Evolutionary conservation across 1,140 invertebrate species (phyloP), one percentile per base, ranked within the genome.

Genomic region (Phocides pigmalion): DNA sequence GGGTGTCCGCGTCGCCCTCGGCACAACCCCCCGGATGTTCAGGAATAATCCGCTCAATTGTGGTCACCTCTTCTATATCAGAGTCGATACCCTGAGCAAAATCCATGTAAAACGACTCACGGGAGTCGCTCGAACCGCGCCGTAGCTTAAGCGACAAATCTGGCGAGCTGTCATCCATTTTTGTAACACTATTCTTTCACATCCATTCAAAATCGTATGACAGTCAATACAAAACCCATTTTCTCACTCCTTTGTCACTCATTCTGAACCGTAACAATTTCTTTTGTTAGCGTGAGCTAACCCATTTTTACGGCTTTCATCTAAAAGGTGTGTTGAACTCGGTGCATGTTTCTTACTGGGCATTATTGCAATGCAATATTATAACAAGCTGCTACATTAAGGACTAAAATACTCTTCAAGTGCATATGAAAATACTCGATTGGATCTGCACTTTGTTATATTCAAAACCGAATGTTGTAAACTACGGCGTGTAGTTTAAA

Each of bases 71-170:
- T 81, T 97, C 96, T 74, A 97, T 97, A 79, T 97, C 96, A 15
- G 96, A 97, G 85, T 97, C 96, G 76, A 97, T 97, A 17, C 96
- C 96, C 92, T 95, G 93, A 71, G 96, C 96, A 77, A 97, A 96
- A 87, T 97, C 96, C 96, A 97, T 96, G 81, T 97, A 97, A 83
- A 96, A 97, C 22, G 95, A 97, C 84, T 97, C 96, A 53, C 96
- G 93, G 5, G 96, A 97, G 91, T 97, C 96, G 79, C 95, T 96
- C 17, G 96, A 96, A 16, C 96, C 96, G 50, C 96, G 94, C 66
- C 96, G 93, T 73, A 97, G 89, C 89, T 96, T 96, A 53, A 97
- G 93, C 86, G 95, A 96, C 82, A 97, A 92, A 92, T 97, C 96
- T 50, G 96, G 95, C 19, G 96, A 97, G 84, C 95, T 96, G 89